Base-by-base conservation (phyloP, 2,113 vertebrate species). In the Alosa alosa region DNA sequence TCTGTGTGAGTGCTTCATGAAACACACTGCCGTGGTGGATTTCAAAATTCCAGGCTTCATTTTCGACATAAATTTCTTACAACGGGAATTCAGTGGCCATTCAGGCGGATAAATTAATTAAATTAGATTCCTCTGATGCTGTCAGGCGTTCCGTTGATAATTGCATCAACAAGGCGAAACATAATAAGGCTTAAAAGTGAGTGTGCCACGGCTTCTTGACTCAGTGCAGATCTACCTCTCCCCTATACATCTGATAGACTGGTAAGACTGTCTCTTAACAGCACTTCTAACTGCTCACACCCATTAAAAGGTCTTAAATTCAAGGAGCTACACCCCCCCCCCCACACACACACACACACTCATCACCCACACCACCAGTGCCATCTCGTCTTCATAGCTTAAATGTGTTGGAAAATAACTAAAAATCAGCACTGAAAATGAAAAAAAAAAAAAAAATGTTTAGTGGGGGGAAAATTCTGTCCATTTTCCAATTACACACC, bases 81-180 rank as follows among this genome's bases (percentile, higher is more conserved):
- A 96, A 93, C 93, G 93, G 90, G 92, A 95, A 95, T 96, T 94
- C 94, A 93, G 92, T 94, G 94, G 93, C 94, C 96, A 95, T 96
- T 96, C 93, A 96, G 91, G 93, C 94, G 89, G 94, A 95, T 96
- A 96, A 97, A 97, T 96, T 96, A 97, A 98, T 97, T 97, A 94
- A 97, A 96, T 96, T 96, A 96, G 96, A 96, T 96, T 95, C 94
- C 93, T 96, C 94, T 94, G 94, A 93, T 95, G 95, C 96, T 96
- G 95, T 96, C 92, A 96, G 95, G 95, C 96, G 93, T 96, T 95
- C 92, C 94, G 96, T 97, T 96, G 96, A 96, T 97, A 98, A 97
- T 96, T 97, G 96, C 97, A 96, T 97, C 95, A 97, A 97, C 95
- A 95, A 94, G 94, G 94, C 94, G 92, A 96, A 96, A 95, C 95